Evolutionary conservation across 2,888 invertebrate species (phyloP), one percentile per base, ranked within the genome.

Genomic region (Tetropium fuscum): DNA sequence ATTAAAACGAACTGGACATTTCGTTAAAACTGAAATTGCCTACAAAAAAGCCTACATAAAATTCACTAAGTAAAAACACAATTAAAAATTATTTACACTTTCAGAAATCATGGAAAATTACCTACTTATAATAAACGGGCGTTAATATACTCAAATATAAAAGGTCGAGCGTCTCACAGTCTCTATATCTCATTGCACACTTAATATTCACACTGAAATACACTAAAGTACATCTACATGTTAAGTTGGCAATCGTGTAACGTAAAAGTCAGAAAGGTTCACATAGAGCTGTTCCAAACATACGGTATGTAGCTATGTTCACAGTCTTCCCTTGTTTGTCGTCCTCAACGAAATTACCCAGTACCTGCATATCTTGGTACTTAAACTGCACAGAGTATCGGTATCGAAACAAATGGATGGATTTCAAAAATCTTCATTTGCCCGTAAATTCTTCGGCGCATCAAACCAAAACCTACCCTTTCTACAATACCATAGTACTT

Each of bases 111-210:
- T 25, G 63, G 64, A 62, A 64, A 66, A 63, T 66, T 66, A 60
- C 58, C 63, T 63, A 69, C 64, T 53, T 54, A 64, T 60, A 45
- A 61, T 55, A n/a, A n/a, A n/a, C n/a, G n/a, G 45, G 44, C 64
- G 54, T 65, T 64, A 70, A 69, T 70, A 63, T 69, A 69, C 67
- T 70, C 71, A 60, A 70, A 66, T 69, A 68, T 60, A 69, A 69
- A 67, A 45, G 53, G 32, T 63, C 49, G 57, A 53, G 55, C 61
- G 56, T 60, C 34, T 63, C 63, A 73, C 76, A 78, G 77, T 77
- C 76, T 75, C 75, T 76, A 72, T 72, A 67, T 73, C 74, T 76
- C 75, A 77, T 78, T 78, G 78, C 78, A 78, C 78, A 77, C 73
- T 68, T 66, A 68, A 5, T n/a, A n/a, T 70, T 64, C 72, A 72